phyloP scores from a whole-genome alignment of 2,113 vertebrate species.

The Nesoenas mayeri region DNA sequence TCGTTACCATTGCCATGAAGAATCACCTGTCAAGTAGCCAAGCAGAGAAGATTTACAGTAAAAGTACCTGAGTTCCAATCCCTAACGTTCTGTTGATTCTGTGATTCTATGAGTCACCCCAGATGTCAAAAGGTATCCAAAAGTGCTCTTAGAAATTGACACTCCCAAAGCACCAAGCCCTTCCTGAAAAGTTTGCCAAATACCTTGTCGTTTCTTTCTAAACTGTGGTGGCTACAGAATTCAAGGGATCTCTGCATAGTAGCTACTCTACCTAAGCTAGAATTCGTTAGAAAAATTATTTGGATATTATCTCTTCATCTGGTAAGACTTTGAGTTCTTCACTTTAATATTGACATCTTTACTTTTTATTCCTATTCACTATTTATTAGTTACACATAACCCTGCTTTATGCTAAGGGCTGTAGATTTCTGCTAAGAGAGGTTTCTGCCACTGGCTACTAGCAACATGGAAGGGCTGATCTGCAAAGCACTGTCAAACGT shows the following conservation, averaged over 20 bases:
- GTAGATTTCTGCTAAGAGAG: neutral
- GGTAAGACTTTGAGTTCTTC: neutral
- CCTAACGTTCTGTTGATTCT: too few species aligned
- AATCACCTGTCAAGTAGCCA: neutral
- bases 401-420: neutral
- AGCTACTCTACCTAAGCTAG: neutral
- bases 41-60: neutral
- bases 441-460: neutral
- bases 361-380: neutral
- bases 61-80: neutral
- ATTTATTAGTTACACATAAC: neutral
- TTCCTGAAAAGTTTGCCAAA: neutral
- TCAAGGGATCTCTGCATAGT: neutral
- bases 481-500: neutral
- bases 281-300: neutral
- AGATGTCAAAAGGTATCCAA: neutral
- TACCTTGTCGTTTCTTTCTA: neutral
- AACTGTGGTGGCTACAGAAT: neutral
- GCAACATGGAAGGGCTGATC: neutral
- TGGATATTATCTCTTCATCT: neutral
- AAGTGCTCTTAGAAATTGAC: neutral
- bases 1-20: neutral
- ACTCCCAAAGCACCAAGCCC: neutral
- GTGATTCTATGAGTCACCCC: neutral
- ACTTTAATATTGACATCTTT: neutral